These are phyloP conservation scores for Nemopilema nomurai DNA, from an alignment of 30 jellyfish, hydroid and myxozoan species.

Conservation along the genomic window DNA sequence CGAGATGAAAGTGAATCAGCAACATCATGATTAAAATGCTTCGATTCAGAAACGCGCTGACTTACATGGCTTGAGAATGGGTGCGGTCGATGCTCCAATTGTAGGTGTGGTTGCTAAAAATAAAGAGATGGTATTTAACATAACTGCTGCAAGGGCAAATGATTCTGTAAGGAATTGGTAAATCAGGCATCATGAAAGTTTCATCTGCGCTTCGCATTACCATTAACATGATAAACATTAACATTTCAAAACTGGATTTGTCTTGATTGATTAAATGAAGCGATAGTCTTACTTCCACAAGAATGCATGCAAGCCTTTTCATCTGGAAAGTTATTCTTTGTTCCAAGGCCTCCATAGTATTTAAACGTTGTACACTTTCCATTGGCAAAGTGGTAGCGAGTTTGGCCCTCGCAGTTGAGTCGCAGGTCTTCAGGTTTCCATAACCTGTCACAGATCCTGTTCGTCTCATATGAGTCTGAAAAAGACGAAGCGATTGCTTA, in stretches of 20 bases:
- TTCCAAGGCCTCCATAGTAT: constrained; percentile 84
- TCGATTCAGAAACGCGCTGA: too few species aligned
- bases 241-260: too few species aligned
- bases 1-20: too few species aligned
- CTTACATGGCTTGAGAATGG: constrained; percentile 53
- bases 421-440: constrained; percentile 62
- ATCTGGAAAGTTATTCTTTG: constrained; percentile 75
- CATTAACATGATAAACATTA: too few species aligned
- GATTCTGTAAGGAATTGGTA: too few species aligned
- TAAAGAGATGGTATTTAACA: neutral
- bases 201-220: too few species aligned
- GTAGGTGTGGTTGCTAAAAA: constrained; percentile 55
- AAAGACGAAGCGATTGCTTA: neutral
- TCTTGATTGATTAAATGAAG: too few species aligned
- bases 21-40: too few species aligned
- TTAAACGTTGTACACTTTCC: constrained; percentile 63
- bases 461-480: constrained; percentile 55
- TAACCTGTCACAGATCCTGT: constrained; percentile 74
- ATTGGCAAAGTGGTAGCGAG: constrained; percentile 55
- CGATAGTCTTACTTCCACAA: constrained; percentile 41
- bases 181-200: too few species aligned
- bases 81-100: constrained; percentile 22
- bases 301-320: constrained; percentile 21
- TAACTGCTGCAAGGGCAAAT: too few species aligned
- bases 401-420: constrained; percentile 44